Evolutionary conservation across 2,113 vertebrate species (phyloP).

Genomic region (Megalops atlanticus): DNA sequence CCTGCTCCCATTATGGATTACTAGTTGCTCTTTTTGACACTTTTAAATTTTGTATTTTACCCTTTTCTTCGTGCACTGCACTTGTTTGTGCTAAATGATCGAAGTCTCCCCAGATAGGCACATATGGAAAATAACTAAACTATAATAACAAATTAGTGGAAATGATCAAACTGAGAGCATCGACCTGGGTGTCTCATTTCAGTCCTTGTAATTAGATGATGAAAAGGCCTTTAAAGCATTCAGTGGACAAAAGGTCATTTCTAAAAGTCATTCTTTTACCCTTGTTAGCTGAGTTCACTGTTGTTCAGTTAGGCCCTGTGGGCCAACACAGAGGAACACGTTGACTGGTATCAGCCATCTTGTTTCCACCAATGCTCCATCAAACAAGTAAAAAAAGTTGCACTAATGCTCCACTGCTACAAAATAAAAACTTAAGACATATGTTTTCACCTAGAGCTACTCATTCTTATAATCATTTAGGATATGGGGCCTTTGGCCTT

Average conservation of each 20-base stretch:
- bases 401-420: not conserved
- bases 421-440: too few species aligned
- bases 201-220: not conserved
- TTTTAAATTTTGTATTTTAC: not conserved
- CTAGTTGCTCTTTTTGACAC: not conserved
- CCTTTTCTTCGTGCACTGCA: not conserved
- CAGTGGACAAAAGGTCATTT: not conserved
- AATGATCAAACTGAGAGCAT: not conserved
- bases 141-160: too few species aligned
- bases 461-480: not conserved
- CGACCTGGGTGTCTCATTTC: not conserved
- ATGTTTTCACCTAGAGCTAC: not conserved
- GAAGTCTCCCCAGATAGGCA: not conserved
- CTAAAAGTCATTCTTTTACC: not conserved
- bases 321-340: not conserved
- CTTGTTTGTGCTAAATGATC: not conserved
- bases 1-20: not conserved
- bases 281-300: too few species aligned
- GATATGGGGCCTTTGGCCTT: not conserved
- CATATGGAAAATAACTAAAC: not conserved
- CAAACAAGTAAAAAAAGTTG: not conserved
- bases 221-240: not conserved
- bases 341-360: not conserved
- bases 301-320: not conserved
- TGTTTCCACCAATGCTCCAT: not conserved